Evolutionary conservation across 1,140 invertebrate species (phyloP).

Genomic region (Globodera ellingtonae): DNA sequence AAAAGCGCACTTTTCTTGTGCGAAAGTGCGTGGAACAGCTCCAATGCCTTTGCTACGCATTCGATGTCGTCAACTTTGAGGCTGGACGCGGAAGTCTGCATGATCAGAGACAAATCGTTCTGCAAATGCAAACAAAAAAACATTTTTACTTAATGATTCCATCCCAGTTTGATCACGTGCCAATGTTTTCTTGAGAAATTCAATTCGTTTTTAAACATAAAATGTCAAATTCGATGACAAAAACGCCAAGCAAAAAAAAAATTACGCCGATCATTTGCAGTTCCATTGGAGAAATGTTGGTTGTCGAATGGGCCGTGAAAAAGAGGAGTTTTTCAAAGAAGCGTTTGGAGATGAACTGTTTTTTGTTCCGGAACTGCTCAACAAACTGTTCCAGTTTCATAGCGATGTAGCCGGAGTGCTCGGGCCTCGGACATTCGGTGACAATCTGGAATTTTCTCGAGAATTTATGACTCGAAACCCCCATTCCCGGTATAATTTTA

Average conservation of each 20-base stretch:
- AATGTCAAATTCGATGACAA: background rate
- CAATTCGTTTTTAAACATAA: background rate
- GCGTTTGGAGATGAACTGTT: conserved; percentile 7
- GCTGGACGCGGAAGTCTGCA: conserved; percentile 10
- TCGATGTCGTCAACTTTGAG: conserved; percentile 15
- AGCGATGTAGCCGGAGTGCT: background rate
- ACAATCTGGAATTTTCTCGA: conserved; percentile 10
- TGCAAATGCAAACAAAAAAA: background rate
- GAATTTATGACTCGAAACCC: too few species aligned
- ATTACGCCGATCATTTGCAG: conserved; percentile 12
- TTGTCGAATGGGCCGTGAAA: conserved; percentile 4
- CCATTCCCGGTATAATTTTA: background rate
- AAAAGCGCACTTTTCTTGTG: conserved; percentile 6
- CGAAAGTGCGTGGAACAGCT: conserved; percentile 10
- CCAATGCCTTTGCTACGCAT: conserved; percentile 17
- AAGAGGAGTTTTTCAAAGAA: conserved; percentile 27
- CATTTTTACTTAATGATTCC: too few species aligned
- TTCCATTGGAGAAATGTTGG: background rate
- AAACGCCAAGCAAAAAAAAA: background rate
- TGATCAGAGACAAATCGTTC: conserved; percentile 8
- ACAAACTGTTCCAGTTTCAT: conserved; percentile 9
- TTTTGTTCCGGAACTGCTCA: conserved; percentile 20
- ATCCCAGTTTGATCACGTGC: too few species aligned
- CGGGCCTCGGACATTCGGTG: background rate
- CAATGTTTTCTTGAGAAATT: too few species aligned